A percentile compares a stretch with the other conserved stretches of the same genome.
phyloP scores from a whole-genome alignment of 2,113 vertebrate genomes.

The Fukomys damarensis region DNA sequence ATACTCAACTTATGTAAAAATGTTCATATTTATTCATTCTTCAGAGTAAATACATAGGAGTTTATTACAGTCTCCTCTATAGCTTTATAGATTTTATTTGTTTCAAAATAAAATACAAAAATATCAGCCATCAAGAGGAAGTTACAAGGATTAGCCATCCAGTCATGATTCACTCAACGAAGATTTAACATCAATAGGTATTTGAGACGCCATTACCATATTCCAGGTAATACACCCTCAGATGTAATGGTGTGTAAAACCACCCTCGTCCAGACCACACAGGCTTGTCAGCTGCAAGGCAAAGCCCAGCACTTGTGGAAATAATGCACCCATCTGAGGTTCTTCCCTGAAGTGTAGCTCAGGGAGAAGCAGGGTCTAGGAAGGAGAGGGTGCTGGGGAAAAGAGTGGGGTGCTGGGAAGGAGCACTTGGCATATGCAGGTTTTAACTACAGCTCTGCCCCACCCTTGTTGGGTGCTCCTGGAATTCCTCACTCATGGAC shows the following conservation, averaged over 20 bases:
- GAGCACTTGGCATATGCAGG: background rate
- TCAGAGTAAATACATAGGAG: background rate
- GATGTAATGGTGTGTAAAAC: background rate
- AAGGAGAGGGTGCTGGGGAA: background rate
- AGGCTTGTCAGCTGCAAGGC: background rate
- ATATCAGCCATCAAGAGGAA: background rate
- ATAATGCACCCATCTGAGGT: background rate
- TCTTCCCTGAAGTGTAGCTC: background rate
- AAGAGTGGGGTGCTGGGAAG: background rate
- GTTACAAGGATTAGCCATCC: background rate
- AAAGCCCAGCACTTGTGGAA: background rate
- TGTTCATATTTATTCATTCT: slow-evolving; percentile 36
- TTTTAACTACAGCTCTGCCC: background rate
- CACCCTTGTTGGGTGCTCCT: background rate
- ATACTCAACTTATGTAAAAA: background rate
- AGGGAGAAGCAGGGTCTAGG: background rate
- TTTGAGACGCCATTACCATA: background rate
- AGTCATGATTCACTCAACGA: background rate
- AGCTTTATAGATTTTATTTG: background rate
- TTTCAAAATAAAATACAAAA: slow-evolving; percentile 3
- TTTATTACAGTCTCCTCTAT: background rate
- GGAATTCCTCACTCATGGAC: background rate
- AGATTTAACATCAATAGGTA: slow-evolving; percentile 15
- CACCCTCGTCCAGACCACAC: background rate
- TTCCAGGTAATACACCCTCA: background rate